These are phyloP conservation scores for Manis pentadactyla DNA, from an alignment of 2,797 vertebrate genomes.

Conservation along the genomic window DNA sequence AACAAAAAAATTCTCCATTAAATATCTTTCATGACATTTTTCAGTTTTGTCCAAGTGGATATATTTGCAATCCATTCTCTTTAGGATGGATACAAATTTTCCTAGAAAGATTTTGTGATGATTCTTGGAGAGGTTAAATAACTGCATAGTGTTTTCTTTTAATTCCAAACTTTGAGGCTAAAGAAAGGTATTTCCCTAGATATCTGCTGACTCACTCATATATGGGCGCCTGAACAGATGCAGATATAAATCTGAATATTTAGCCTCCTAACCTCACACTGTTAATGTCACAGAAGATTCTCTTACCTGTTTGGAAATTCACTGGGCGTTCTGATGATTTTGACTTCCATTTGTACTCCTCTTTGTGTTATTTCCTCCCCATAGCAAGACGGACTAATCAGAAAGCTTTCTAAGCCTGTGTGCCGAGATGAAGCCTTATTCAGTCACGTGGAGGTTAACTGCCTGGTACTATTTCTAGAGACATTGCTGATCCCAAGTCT, in stretches of 20 bases:
- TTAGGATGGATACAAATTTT: background rate
- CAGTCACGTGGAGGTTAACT: conserved; percentile 65
- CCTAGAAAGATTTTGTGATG: background rate
- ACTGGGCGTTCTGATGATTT: conserved; percentile 46
- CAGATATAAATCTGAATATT: background rate
- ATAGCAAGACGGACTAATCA: conserved; percentile 31
- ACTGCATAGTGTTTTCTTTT: background rate
- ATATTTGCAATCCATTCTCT: conserved; percentile 7
- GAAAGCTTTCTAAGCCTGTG: conserved; percentile 69
- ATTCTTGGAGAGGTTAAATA: background rate
- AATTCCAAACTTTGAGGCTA: conserved; percentile 26
- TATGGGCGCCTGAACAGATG: background rate
- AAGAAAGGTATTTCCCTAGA: conserved; percentile 23
- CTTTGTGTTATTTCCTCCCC: conserved; percentile 65
- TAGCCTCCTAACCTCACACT: background rate
- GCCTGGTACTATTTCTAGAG: conserved; percentile 76
- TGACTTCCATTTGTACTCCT: conserved; percentile 46
- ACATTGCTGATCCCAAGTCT: conserved; percentile 71
- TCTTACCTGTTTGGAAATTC: conserved; percentile 70
- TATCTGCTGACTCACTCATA: conserved; percentile 40
- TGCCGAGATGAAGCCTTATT: conserved; percentile 68
- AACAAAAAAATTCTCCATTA: background rate
- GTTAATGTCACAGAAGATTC: background rate
- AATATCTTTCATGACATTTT: background rate
- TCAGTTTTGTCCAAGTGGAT: background rate